phyloP scores from a whole-genome alignment of 2,797 vertebrate species.

The Sebastes cheni region DNA sequence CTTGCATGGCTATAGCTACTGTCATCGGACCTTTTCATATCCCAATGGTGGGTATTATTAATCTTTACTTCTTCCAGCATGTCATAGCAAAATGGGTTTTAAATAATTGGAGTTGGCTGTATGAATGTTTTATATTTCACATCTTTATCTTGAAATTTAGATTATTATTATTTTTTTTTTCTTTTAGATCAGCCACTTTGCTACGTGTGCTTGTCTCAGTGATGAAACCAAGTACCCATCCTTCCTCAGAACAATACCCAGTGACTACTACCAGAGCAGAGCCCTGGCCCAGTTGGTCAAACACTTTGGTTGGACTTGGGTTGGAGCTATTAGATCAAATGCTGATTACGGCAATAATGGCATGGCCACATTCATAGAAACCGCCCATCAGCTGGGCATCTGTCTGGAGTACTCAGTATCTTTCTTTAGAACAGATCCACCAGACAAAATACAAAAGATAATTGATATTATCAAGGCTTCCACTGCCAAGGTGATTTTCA shows the following conservation, averaged over 20 bases:
- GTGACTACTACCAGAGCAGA: conserved; percentile 82
- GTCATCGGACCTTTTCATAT: conserved; percentile 76
- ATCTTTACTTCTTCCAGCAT: accelerated
- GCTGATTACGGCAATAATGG: conserved; percentile 77
- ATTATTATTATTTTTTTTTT: too few species aligned
- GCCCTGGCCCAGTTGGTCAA: conserved; percentile 78
- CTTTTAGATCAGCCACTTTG: conserved; percentile 78
- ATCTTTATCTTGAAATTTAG: background rate
- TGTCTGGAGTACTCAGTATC: conserved; percentile 76
- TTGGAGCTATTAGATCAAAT: conserved; percentile 77
- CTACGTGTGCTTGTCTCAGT: conserved; percentile 81
- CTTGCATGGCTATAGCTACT: conserved; percentile 72
- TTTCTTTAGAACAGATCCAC: conserved; percentile 71
- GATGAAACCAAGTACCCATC: conserved; percentile 79
- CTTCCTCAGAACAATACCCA: conserved; percentile 83
- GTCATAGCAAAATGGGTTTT: background rate
- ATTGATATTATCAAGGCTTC: conserved; percentile 66
- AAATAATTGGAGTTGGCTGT: background rate
- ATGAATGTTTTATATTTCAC: background rate
- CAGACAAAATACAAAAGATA: conserved; percentile 54
- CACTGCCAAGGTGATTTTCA: conserved; percentile 68
- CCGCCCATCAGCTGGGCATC: conserved; percentile 63
- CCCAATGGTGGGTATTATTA: conserved; percentile 76
- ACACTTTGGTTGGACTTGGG: conserved; percentile 83
- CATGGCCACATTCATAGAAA: conserved; percentile 68